These are phyloP conservation scores for Drosophila anomalata DNA, from an alignment of 2,888 invertebrate genomes.

Conservation along the genomic window DNA sequence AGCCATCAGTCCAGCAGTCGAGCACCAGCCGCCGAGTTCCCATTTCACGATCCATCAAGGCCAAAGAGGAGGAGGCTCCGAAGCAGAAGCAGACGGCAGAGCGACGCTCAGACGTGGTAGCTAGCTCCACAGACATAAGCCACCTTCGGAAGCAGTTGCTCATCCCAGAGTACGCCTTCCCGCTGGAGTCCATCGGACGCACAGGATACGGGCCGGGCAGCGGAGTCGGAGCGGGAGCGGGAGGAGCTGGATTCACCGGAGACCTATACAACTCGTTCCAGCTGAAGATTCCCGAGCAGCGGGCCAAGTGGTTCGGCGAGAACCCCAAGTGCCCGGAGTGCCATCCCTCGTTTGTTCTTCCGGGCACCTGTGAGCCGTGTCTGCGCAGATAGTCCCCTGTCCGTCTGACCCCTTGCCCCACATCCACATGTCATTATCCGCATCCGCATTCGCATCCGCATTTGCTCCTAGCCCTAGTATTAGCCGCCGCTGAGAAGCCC, in stretches of 20 bases:
- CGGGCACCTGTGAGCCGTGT: slow-evolving; percentile 88
- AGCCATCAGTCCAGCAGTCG: slow-evolving; percentile 12
- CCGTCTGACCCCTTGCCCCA: slow-evolving; percentile 40
- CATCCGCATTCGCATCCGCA: slow-evolving; percentile 38
- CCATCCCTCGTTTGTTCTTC: slow-evolving; percentile 87
- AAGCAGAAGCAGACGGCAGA: slow-evolving; percentile 76
- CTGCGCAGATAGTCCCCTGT: slow-evolving; percentile 84
- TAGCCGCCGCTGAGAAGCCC: slow-evolving; percentile 23
- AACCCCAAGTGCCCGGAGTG: slow-evolving; percentile 87
- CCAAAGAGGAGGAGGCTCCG: slow-evolving; percentile 57
- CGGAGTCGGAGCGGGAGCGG: slow-evolving; percentile 16
- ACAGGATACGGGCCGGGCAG: slow-evolving; percentile 84
- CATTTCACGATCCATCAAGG: slow-evolving; percentile 78
- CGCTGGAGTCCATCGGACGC: slow-evolving; percentile 85
- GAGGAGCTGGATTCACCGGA: slow-evolving; percentile 54
- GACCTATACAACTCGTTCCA: slow-evolving; percentile 87
- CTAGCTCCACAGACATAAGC: slow-evolving; percentile 80
- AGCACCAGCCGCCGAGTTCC: slow-evolving; percentile 57
- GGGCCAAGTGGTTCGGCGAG: slow-evolving; percentile 85
- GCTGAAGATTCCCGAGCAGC: slow-evolving; percentile 85
- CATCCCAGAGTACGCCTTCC: slow-evolving; percentile 87
- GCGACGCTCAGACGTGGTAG: slow-evolving; percentile 51
- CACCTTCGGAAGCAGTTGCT: slow-evolving; percentile 87
- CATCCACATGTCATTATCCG: slow-evolving; percentile 25
- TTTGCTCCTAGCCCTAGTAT: slow-evolving; percentile 34